Percentiles rank a stretch among this genome's conserved stretches.
These are phyloP conservation scores for Drosophila fungiperda DNA, from an alignment of 2,888 invertebrate species.

Conservation along the genomic window DNA sequence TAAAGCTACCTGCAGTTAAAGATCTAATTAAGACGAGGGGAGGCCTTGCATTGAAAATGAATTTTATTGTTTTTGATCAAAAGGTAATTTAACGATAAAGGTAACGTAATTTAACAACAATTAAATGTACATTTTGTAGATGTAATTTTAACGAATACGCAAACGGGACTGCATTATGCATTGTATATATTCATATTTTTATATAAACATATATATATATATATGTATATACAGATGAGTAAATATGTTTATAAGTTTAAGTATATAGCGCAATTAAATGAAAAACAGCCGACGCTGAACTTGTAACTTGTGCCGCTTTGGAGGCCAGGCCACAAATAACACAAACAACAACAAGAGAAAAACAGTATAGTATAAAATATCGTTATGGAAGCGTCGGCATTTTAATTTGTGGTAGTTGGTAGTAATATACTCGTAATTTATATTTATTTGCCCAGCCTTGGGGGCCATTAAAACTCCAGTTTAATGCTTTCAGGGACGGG, in stretches of 20 bases:
- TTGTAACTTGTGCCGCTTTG: slow-evolving; percentile 61
- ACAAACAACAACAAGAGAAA: neutral
- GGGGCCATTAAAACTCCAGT: slow-evolving; percentile 76
- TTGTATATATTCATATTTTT: neutral
- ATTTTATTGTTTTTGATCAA: slow-evolving; percentile 75
- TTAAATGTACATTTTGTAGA: slow-evolving; percentile 68
- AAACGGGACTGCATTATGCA: slow-evolving; percentile 27
- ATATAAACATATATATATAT: neutral
- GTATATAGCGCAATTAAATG: slow-evolving; percentile 50
- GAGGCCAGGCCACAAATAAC: slow-evolving; percentile 52
- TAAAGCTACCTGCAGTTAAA: slow-evolving; percentile 29
- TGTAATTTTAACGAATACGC: slow-evolving; percentile 30
- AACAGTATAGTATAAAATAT: slow-evolving; percentile 26
- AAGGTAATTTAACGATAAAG: slow-evolving; percentile 70
- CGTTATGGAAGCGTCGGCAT: slow-evolving; percentile 42
- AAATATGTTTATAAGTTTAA: slow-evolving; percentile 13
- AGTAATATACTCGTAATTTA: slow-evolving; percentile 66
- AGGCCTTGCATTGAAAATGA: slow-evolving; percentile 73
- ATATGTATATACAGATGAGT: slow-evolving; percentile 20
- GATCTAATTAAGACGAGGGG: slow-evolving; percentile 53
- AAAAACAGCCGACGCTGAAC: slow-evolving; percentile 48
- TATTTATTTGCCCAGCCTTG: slow-evolving; percentile 73
- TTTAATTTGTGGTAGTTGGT: slow-evolving; percentile 72
- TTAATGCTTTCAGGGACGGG: slow-evolving; percentile 68
- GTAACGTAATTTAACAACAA: slow-evolving; percentile 75